Evolutionary conservation across 2,888 invertebrate genomes (phyloP), one percentile per base, ranked within the genome.

Genomic region (Scaptodrosophila latifasciaeformis): DNA sequence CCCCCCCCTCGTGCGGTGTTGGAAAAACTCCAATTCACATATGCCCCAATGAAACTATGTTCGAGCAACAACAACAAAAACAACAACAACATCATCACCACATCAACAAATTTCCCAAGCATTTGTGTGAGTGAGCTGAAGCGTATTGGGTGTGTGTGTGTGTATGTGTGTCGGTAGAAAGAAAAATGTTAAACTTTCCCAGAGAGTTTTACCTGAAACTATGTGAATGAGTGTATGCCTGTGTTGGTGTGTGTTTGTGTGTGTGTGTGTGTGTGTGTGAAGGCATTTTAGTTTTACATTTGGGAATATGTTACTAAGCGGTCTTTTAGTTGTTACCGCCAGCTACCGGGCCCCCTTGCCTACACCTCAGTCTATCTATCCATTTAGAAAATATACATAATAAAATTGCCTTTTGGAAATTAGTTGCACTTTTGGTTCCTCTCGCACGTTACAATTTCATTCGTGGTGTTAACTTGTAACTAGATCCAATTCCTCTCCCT

Each of bases 351-450:
- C 19, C 43, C 29, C n/a, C 2, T 27, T 27, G 4, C 2, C n/a
- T n/a, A n/a, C 12, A 9, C 40, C 13, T 7, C n/a, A 15, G 34
- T 35, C 34, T 15, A 40, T 7, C 18, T 21, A 4, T 12, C 19
- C 24, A 7, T 24, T 7, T 3, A 24, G 7, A 24, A 24, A 24
- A 24, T 24, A 24, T 7, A 24, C 24, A 24, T 60, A 70, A 75
- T 70, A 68, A 68, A 72, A 72, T 72, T 66, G 66, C 78, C 72
- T 72, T 74, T 75, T 74, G 56, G 59, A 77, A 75, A 77, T 78
- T 70, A 75, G 78, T 70, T 72, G 64, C 59, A 75, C 78, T 67
- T 67, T 67, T 24, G 4, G 24, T 24, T 24, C 7, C 24, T 24
- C n/a, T 54, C 61, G 59, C 67, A 56, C 75, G 67, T 74, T 67